Percentiles rank a stretch among this genome's conserved stretches.
phyloP scores from a whole-genome alignment of 2,888 invertebrate species.

The Dasypolia templi region DNA sequence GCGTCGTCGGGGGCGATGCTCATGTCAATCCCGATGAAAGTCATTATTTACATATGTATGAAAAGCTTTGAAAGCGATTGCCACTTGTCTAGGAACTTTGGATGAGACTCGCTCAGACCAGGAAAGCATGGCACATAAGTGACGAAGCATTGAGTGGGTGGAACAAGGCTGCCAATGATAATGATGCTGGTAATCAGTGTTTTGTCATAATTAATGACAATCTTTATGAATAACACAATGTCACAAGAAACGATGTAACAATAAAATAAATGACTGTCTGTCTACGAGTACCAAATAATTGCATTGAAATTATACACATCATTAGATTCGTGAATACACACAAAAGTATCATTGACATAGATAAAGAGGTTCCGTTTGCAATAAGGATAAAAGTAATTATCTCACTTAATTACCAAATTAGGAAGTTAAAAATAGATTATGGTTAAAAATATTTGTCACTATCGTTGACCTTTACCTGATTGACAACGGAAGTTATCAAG shows the following conservation, averaged over 20 bases:
- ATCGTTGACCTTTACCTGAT: not conserved
- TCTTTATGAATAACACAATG: not conserved
- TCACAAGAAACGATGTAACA: not conserved
- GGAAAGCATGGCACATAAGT: not conserved
- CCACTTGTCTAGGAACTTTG: too few relatives aligned
- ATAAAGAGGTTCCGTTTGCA: slow-evolving; percentile 28
- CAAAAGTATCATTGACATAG: slow-evolving; percentile 1
- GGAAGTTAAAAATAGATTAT: not conserved
- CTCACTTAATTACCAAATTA: not conserved
- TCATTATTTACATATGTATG: too few relatives aligned
- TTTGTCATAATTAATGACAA: not conserved
- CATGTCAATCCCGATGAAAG: too few relatives aligned
- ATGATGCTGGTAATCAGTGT: not conserved
- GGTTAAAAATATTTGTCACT: not conserved
- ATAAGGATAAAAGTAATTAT: slow-evolving; percentile 12
- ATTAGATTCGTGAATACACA: slow-evolving; percentile 15
- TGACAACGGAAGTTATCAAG: not conserved
- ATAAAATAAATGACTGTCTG: slow-evolving; percentile 22
- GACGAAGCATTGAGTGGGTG: not conserved
- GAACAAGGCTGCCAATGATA: not conserved
- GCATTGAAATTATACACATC: slow-evolving; percentile 23
- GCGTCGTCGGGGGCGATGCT: too few relatives aligned
- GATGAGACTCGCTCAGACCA: not conserved
- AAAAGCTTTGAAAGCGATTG: too few relatives aligned
- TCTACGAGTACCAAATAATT: slow-evolving; percentile 7